phyloP scores from a whole-genome alignment of 1,140 invertebrate genomes.

The Teleopsis dalmanni region DNA sequence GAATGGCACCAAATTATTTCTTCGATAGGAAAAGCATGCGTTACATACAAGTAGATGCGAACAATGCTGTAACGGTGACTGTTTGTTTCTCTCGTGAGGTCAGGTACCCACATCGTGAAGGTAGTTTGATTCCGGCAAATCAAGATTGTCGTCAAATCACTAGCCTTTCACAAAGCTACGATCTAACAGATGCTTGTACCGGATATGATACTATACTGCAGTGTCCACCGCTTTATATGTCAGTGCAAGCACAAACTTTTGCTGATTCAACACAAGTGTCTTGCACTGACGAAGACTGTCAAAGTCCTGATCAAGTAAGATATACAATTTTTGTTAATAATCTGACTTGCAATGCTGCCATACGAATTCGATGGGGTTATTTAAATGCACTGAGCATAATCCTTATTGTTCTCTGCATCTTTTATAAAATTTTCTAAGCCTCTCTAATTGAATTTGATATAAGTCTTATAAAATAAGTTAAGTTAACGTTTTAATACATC shows the following conservation, averaged over 20 bases:
- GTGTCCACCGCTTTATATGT: conserved; percentile 56
- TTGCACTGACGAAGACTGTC: conserved; percentile 47
- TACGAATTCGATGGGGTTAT: too few relatives aligned
- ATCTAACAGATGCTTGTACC: conserved; percentile 50
- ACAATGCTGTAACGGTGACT: conserved; percentile 43
- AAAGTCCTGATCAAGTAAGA: conserved; percentile 55
- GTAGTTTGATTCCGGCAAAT: not conserved
- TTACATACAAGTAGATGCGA: conserved; percentile 47
- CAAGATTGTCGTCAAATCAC: conserved; percentile 29
- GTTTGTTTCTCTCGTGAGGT: conserved; percentile 52
- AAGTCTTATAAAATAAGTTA: too few relatives aligned
- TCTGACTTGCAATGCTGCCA: conserved; percentile 52
- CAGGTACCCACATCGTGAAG: conserved; percentile 34
- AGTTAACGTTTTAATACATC: too few relatives aligned
- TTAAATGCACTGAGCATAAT: too few relatives aligned
- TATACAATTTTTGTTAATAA: conserved; percentile 56
- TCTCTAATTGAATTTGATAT: too few relatives aligned
- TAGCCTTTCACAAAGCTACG: too few relatives aligned
- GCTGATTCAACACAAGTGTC: conserved; percentile 17
- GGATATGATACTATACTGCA: conserved; percentile 46
- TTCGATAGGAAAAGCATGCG: conserved; percentile 46
- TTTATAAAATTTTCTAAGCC: too few relatives aligned
- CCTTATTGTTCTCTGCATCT: too few relatives aligned
- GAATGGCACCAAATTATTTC: conserved; percentile 61
- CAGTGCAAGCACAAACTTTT: conserved; percentile 47